Conservation (phyloP, 2,797 vertebrate genomes). For the Streptopelia turtur region DNA sequence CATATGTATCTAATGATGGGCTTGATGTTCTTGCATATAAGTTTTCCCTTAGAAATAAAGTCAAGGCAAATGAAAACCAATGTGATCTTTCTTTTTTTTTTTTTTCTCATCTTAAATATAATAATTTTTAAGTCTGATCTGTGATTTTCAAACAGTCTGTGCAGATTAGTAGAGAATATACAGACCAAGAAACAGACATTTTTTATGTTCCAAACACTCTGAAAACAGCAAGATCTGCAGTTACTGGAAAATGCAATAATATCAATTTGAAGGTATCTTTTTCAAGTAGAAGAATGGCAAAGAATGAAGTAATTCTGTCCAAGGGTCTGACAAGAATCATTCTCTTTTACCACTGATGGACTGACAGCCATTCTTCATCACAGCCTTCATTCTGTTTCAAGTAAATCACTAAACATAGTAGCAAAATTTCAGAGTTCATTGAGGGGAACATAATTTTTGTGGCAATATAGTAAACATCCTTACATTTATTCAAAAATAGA, state of each 20-base stretch:
- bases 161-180: neutral
- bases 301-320: neutral
- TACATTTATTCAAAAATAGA: neutral
- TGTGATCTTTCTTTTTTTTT: neutral
- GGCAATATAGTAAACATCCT: neutral
- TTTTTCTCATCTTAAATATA: neutral
- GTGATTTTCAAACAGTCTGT: neutral
- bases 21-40: neutral
- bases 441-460: neutral
- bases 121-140: neutral
- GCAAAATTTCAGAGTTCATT: neutral
- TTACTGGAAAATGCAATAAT: neutral
- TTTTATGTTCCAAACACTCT: neutral
- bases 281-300: neutral
- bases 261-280: neutral
- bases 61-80: neutral
- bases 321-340: neutral
- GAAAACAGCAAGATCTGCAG: neutral
- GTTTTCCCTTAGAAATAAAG: neutral
- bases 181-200: neutral
- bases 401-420: neutral
- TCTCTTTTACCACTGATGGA: neutral
- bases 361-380: neutral
- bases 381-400: neutral
- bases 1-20: neutral